Base-by-base conservation (phyloP, 1,140 invertebrate species). In the Rhopalosiphum maidis region DNA sequence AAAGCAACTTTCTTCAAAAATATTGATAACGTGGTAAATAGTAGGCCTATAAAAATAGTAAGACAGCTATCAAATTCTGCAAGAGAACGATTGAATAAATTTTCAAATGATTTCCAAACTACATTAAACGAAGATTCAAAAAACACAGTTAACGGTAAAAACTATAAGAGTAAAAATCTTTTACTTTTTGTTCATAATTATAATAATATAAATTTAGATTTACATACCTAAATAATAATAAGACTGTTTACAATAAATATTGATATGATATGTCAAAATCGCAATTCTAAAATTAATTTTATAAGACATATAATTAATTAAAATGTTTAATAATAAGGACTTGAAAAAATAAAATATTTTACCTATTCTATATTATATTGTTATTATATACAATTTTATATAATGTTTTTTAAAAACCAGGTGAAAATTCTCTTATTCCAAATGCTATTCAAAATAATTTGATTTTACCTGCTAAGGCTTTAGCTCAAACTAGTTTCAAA, bases 21-120 rank as follows among this genome's bases (percentile, higher is more conserved):
- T 3, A 4, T 68, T 4, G 60, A n/a, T 68, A 68, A n/a, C 30
- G 3, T n/a, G 0, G 4, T 4, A 30, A 2, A n/a, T 0, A 68
- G 9, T n/a, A 68, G 9, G 30, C 9, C 30, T 60, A 0, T 30
- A 15, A 0, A n/a, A n/a, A n/a, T 68, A 11, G 60, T 4, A 68
- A 68, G 8, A 68, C 0, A 68, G 11, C 0, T 15, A n/a, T 4
- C 25, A 68, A 15, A 11, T n/a, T 0, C n/a, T 4, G 60, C 30
- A 4, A 15, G 0, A 30, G 4, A 68, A 15, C 30, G n/a, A 4
- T 15, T n/a, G 0, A 30, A 11, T 15, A 4, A 0, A 68, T 15
- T 68, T 30, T 4, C 60, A 68, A n/a, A 68, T 0, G 11, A 68
- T 0, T 68, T 68, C 30, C 2, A n/a, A 30, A 9, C 8, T 30